These are phyloP conservation scores for Bilobella aurantiaca DNA, from an alignment of 1,140 invertebrate species.

Conservation along the genomic window DNA sequence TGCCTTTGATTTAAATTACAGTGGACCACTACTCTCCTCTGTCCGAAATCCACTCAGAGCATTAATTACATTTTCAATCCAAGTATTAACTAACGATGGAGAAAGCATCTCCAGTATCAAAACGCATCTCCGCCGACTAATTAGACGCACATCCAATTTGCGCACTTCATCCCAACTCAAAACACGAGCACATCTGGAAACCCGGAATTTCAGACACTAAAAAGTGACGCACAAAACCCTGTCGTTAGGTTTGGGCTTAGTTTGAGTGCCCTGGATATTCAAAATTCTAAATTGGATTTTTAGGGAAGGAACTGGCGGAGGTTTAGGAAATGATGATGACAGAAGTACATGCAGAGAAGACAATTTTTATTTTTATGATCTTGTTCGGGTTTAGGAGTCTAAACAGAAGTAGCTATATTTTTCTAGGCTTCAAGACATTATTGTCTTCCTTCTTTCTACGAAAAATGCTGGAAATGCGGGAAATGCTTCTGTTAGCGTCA, in stretches of 20 bases:
- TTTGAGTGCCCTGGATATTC: neutral
- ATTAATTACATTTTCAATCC: conserved; percentile 5
- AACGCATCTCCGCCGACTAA: neutral
- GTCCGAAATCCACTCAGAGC: neutral
- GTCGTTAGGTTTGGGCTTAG: no score
- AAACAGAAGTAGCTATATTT: neutral
- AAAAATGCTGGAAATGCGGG: neutral
- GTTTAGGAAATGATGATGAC: neutral
- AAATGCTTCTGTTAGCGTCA: neutral
- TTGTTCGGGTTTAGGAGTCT: neutral
- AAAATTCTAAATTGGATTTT: no score
- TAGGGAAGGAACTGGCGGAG: neutral
- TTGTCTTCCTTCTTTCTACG: neutral
- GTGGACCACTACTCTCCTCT: neutral
- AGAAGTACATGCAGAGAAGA: neutral
- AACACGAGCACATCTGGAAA: no score
- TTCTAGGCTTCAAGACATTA: neutral
- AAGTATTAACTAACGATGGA: neutral
- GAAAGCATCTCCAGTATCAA: neutral
- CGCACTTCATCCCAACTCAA: neutral
- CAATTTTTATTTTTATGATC: neutral
- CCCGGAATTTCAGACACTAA: no score
- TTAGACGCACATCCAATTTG: neutral
- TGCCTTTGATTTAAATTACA: conserved; percentile 9
- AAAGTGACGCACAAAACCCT: no score